phyloP scores from a whole-genome alignment of 2,888 invertebrate species.

The Dioctria linearis region DNA sequence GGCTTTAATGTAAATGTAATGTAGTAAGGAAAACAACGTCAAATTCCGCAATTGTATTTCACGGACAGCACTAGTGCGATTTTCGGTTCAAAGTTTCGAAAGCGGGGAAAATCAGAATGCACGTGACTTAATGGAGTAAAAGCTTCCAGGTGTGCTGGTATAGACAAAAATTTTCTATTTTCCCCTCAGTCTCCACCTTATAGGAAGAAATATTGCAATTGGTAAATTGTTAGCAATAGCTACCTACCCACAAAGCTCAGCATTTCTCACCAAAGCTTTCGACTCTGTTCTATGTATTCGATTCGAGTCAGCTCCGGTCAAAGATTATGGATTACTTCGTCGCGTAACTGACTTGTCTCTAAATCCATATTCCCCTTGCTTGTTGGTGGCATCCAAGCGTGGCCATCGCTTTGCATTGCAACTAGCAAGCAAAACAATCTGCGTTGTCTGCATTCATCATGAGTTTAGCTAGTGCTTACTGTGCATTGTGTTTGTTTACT shows the following conservation, averaged over 20 bases:
- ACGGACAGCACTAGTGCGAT: not conserved
- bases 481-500: too few species aligned
- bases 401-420: too few species aligned
- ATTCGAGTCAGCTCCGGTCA: too few species aligned
- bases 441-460: too few species aligned
- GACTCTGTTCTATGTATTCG: not conserved
- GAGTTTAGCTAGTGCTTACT: too few species aligned
- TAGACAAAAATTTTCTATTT: not conserved
- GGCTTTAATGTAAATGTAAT: not conserved
- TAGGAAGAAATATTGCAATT: too few species aligned
- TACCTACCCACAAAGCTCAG: not conserved
- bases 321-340: too few species aligned
- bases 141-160: slow-evolving; percentile 1
- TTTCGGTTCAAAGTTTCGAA: not conserved
- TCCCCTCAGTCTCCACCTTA: not conserved
- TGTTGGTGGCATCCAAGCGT: too few species aligned
- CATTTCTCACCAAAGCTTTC: not conserved
- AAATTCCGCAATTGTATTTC: not conserved
- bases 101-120: slow-evolving; percentile 4
- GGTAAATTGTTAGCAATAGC: too few species aligned
- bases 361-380: too few species aligned
- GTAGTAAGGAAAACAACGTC: not conserved
- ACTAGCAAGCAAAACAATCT: too few species aligned
- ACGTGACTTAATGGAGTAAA: slow-evolving; percentile 44
- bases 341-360: too few species aligned